Evolutionary conservation across 2,888 invertebrate species (phyloP), one percentile per base, ranked within the genome.

Genomic region (Trachelus stipa): DNA sequence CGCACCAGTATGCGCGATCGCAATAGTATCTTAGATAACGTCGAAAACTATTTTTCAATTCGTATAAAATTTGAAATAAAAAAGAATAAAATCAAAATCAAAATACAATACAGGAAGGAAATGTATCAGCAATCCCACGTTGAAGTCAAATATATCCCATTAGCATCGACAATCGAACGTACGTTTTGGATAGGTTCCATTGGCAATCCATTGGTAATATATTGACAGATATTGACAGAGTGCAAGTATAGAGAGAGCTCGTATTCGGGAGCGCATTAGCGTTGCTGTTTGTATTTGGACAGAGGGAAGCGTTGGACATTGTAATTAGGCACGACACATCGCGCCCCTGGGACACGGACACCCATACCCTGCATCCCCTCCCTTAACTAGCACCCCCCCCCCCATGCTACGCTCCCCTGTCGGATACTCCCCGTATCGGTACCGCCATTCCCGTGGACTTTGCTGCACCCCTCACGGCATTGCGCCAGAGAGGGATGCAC

Each of bases 281-380:
- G 85, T 82, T 80, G 84, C 84, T 89, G 87, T 90, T 90, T 90
- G 90, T 90, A 86, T 89, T 89, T 88, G 88, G 85, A 87, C 85
- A 87, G 87, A 86, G 87, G 87, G 87, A 86, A 87, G 85, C 86
- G 85, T 86, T 87, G 89, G 90, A 88, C 90, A 89, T 91, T 91
- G 91, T 91, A 91, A 91, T 91, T 91, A 91, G 90, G 87, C 86
- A 88, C 89, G 89, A 91, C 91, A 89, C 89, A 91, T 91, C 88
- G 89, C 86, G 86, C 91, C 89, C 90, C 81, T 86, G 91, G 91
- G 90, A 91, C 83, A 76, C 73, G 79, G 77, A 69, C 80, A 77
- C 79, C 79, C 40, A 40, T 6, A 15, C 40, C 40, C 40, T 40
- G 4, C 40, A 15, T 1, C 12, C 40, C 40, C 15, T 40, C 40